Evolutionary conservation across 2,113 vertebrate genomes (phyloP).

Genomic region (Lasiurus cinereus): DNA sequence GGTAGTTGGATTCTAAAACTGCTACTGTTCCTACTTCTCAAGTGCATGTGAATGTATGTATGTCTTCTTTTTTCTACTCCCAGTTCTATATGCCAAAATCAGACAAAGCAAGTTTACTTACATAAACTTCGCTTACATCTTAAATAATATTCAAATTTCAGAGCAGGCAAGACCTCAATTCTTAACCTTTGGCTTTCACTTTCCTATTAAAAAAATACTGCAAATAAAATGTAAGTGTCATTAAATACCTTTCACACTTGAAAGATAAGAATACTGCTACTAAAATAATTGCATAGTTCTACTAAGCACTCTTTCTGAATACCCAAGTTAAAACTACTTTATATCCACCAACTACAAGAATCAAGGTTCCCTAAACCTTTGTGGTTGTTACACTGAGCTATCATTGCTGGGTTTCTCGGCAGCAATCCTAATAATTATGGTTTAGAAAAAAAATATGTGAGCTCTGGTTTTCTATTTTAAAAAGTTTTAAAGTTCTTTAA

Average conservation of each 20-base stretch:
- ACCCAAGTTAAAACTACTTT: neutral
- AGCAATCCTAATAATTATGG: constrained; percentile 48
- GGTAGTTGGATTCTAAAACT: constrained; percentile 78
- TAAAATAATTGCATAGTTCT: neutral
- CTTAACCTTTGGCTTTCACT: constrained; percentile 46
- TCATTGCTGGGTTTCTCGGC: neutral
- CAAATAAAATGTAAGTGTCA: constrained; percentile 54
- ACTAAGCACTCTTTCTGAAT: constrained; percentile 25
- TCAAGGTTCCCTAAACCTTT: constrained; percentile 8
- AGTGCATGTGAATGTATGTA: neutral
- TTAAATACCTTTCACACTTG: constrained; percentile 39
- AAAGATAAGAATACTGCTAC: constrained; percentile 48
- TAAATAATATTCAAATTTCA: constrained; percentile 58
- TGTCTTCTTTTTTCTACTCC: neutral
- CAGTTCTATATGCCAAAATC: constrained; percentile 39
- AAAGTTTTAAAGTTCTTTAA: constrained; percentile 43
- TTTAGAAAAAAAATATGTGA: neutral
- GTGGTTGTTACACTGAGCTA: neutral
- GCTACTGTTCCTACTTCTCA: constrained; percentile 45
- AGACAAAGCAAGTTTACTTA: constrained; percentile 59
- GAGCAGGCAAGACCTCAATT: constrained; percentile 26
- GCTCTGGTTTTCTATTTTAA: constrained; percentile 5
- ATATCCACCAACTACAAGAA: neutral
- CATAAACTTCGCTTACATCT: neutral
- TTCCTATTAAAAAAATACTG: constrained; percentile 4